phyloP scores from a whole-genome alignment of 1,140 invertebrate species.

The Papilio helenus region DNA sequence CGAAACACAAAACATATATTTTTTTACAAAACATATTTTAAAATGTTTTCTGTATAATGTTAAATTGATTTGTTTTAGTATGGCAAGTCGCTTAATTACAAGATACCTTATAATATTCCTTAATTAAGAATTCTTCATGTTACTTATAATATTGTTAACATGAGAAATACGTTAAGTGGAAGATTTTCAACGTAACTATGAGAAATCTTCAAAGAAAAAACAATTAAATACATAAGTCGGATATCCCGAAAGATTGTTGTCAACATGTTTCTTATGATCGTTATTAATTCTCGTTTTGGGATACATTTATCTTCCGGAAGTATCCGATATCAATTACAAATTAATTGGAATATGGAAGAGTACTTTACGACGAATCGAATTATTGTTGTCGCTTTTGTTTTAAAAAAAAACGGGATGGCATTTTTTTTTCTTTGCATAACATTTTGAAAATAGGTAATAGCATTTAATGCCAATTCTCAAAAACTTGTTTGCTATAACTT shows the following conservation, averaged over 20 bases:
- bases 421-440: not conserved
- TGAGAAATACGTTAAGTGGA: not conserved
- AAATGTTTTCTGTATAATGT: not conserved
- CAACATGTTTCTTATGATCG: not conserved
- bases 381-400: too few relatives aligned
- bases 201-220: not conserved
- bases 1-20: too few relatives aligned
- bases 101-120: not conserved
- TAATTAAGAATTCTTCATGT: not conserved
- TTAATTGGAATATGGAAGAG: not conserved
- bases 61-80: not conserved
- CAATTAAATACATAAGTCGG: not conserved
- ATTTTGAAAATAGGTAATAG: not conserved
- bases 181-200: not conserved
- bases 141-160: not conserved
- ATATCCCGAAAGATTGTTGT: not conserved
- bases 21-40: too few relatives aligned
- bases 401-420: too few relatives aligned
- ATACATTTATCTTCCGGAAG: slow-evolving; percentile 1
- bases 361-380: not conserved
- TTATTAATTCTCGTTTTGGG: not conserved
- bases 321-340: not conserved
- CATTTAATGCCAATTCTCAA: slow-evolving; percentile 1
- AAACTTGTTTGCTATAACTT: not conserved
- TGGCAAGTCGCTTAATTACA: not conserved